phyloP scores from a whole-genome alignment of 2,113 vertebrate species.

The Martes martes region DNA sequence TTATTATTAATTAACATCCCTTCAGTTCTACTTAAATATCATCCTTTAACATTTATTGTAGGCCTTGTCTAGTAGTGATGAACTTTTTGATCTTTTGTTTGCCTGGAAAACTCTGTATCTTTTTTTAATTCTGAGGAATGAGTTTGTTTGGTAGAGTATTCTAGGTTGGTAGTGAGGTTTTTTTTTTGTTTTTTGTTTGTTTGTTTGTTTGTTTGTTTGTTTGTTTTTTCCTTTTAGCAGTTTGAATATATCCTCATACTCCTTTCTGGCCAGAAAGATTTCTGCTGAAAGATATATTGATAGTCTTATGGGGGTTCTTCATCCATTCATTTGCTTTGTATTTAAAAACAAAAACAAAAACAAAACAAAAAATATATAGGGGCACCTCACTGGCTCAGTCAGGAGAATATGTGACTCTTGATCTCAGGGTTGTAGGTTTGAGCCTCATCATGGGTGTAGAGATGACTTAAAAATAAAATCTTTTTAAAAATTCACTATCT shows the following conservation, averaged over 20 bases:
- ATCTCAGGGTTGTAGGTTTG: neutral
- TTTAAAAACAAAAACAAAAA: neutral
- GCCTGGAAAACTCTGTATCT: neutral
- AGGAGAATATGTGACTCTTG: neutral
- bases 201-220: neutral
- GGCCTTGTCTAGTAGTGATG: neutral
- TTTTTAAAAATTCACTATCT: neutral
- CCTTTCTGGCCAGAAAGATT: neutral
- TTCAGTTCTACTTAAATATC: neutral
- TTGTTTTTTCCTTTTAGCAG: neutral
- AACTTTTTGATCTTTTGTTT: neutral
- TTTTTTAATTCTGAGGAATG: neutral
- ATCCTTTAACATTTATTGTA: neutral
- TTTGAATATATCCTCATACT: neutral
- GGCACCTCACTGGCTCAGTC: neutral
- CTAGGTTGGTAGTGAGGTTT: neutral
- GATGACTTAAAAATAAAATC: neutral
- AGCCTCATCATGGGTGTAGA: neutral
- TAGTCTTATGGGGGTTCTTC: neutral
- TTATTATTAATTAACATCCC: neutral
- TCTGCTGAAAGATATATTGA: neutral
- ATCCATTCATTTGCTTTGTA: neutral
- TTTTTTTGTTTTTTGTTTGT: neutral
- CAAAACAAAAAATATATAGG: neutral
- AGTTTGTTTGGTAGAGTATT: neutral